These are phyloP conservation scores for Motacilla tschutschensis DNA, from an alignment of 2,113 vertebrate species.

Conservation along the genomic window DNA sequence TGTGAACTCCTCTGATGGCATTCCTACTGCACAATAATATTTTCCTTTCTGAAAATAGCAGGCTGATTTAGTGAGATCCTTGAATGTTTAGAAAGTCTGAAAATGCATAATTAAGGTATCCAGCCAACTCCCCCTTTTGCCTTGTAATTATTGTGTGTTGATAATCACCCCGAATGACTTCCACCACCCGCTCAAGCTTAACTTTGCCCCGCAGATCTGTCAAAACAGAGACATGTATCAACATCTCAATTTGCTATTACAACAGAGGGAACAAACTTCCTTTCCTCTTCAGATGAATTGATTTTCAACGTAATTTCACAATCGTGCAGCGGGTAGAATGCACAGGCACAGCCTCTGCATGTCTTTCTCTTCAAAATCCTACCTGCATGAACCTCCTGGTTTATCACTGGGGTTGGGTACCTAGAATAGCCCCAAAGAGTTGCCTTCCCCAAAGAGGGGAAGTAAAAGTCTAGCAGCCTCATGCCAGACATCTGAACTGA, in stretches of 20 bases:
- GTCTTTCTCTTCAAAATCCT: background rate
- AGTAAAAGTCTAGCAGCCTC: background rate
- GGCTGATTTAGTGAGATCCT: conserved; percentile 21
- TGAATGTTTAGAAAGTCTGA: conserved; percentile 39
- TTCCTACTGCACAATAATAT: background rate
- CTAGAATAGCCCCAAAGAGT: background rate
- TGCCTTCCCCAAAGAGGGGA: background rate
- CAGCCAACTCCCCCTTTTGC: conserved; percentile 38
- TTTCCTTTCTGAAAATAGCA: conserved; percentile 40
- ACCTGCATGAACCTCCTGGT: background rate
- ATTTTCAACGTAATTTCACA: conserved; percentile 64
- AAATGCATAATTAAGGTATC: conserved; percentile 60
- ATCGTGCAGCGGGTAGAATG: conserved; percentile 31
- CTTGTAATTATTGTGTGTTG: conserved; percentile 53
- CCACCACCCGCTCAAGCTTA: conserved; percentile 53
- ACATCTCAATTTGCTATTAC: conserved; percentile 44
- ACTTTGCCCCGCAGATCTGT: conserved; percentile 57
- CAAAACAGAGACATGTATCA: conserved; percentile 55
- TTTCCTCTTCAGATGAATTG: conserved; percentile 26
- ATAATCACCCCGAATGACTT: conserved; percentile 50
- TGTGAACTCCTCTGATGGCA: background rate
- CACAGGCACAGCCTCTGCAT: background rate
- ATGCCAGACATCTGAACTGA: background rate
- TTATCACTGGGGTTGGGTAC: accelerated
- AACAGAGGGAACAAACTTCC: conserved; percentile 32